Percentiles rank a stretch among this genome's conserved stretches.
These are phyloP conservation scores for Strigamia crassipes DNA, from an alignment of 2,888 invertebrate genomes.

Conservation along the genomic window DNA sequence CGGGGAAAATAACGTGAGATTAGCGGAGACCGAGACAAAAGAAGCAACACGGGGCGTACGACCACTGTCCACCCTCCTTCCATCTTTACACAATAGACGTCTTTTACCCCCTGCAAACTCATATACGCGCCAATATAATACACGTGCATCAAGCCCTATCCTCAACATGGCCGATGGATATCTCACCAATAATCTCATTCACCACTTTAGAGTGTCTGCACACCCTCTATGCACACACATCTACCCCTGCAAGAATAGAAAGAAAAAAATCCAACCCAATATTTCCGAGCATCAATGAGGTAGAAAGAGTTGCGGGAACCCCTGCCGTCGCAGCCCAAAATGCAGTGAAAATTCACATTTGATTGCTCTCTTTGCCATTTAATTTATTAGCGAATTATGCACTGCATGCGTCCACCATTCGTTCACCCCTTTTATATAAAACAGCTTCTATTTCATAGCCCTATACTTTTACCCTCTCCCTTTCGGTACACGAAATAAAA, in stretches of 20 bases:
- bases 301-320: constrained; percentile 24
- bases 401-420: constrained; percentile 28
- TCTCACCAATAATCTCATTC: constrained; percentile 5
- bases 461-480: constrained; percentile 23
- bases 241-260: not conserved
- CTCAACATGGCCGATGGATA: constrained; percentile 20
- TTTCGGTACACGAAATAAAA: constrained; percentile 5
- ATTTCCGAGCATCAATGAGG: constrained; percentile 12
- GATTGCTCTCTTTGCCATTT: constrained; percentile 38
- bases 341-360: constrained; percentile 17
- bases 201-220: not conserved
- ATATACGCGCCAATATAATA: constrained; percentile 23
- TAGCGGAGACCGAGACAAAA: constrained; percentile 18
- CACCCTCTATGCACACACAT: not conserved
- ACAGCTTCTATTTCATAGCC: constrained; percentile 3
- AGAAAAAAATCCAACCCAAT: constrained; percentile 19
- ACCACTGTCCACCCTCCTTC: constrained; percentile 29
- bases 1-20: constrained; percentile 31
- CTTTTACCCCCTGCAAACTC: constrained; percentile 22
- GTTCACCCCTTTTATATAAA: constrained; percentile 28
- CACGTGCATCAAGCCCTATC: constrained; percentile 29
- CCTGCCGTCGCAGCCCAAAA: not conserved
- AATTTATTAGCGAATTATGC: constrained; percentile 44
- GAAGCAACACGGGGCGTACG: constrained; percentile 29
- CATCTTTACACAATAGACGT: constrained; percentile 14